Conservation (phyloP, 2,113 vertebrate species). For the Varanus salvator region DNA sequence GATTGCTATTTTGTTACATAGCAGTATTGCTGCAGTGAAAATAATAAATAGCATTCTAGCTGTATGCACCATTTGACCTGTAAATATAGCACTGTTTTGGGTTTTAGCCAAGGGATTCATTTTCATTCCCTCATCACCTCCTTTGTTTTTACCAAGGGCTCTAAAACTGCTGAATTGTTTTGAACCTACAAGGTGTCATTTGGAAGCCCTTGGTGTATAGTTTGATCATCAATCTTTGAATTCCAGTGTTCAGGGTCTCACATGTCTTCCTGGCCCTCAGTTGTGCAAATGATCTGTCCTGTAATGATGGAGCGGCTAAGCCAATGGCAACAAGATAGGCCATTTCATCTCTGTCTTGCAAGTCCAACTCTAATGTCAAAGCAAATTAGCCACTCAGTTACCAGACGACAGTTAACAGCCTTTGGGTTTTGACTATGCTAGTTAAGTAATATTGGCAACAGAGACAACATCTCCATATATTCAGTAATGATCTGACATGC, state of each 20-base stretch:
- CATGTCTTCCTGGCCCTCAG: too few relatives aligned
- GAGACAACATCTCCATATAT: neutral
- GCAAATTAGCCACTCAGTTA: neutral
- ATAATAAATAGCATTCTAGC: too few relatives aligned
- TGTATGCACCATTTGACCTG: too few relatives aligned
- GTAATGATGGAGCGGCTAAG: neutral
- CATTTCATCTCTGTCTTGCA: neutral
- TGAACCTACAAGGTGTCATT: too few relatives aligned
- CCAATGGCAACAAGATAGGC: neutral
- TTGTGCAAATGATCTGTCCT: neutral
- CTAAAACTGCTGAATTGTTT: neutral
- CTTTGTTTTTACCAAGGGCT: neutral
- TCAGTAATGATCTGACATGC: neutral
- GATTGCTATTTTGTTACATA: neutral
- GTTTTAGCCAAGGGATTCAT: neutral
- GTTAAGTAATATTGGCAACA: neutral
- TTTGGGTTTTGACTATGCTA: neutral
- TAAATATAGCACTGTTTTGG: neutral
- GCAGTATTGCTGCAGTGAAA: too few relatives aligned
- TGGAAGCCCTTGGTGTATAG: too few relatives aligned
- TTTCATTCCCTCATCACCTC: too few relatives aligned
- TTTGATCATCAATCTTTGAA: too few relatives aligned
- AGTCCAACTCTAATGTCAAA: neutral
- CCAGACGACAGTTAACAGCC: neutral
- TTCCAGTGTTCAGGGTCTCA: too few relatives aligned